These are phyloP conservation scores for Heliconius sara DNA, from an alignment of 2,888 invertebrate genomes.

Conservation along the genomic window DNA sequence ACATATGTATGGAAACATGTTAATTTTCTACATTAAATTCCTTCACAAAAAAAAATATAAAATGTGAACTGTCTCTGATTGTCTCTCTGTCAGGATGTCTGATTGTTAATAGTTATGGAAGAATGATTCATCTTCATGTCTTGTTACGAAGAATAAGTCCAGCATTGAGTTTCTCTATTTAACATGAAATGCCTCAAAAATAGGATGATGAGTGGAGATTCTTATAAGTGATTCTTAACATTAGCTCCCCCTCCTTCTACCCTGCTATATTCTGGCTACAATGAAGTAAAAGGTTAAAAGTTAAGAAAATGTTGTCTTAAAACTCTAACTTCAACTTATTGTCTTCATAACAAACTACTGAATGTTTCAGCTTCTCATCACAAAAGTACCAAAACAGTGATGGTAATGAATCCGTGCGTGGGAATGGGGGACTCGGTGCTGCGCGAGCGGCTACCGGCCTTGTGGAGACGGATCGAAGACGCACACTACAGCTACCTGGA, in stretches of 20 bases:
- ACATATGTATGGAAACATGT: no score
- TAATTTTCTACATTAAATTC: no score
- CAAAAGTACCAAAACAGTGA: constrained; percentile 57
- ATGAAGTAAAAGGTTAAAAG: no score
- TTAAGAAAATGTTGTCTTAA: background rate
- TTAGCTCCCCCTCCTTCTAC: no score
- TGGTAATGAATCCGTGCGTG: constrained; percentile 72
- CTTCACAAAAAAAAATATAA: no score
- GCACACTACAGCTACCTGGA: constrained; percentile 91
- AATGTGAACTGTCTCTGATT: no score
- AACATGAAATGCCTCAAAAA: background rate
- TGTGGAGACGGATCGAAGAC: constrained; percentile 89
- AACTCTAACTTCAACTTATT: background rate
- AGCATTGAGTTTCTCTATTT: background rate
- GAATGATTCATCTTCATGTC: no score
- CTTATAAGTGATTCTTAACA: no score
- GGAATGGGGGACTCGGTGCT: constrained; percentile 80
- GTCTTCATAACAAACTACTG: background rate
- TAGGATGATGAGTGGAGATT: no score
- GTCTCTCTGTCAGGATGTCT: no score
- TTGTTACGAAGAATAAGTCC: background rate
- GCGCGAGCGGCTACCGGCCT: constrained; percentile 85
- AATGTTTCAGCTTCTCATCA: constrained; percentile 40
- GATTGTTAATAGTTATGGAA: no score
- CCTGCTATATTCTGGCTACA: no score